Evolutionary conservation across 2,113 vertebrate genomes (phyloP).

Genomic region (Centropristis striata): DNA sequence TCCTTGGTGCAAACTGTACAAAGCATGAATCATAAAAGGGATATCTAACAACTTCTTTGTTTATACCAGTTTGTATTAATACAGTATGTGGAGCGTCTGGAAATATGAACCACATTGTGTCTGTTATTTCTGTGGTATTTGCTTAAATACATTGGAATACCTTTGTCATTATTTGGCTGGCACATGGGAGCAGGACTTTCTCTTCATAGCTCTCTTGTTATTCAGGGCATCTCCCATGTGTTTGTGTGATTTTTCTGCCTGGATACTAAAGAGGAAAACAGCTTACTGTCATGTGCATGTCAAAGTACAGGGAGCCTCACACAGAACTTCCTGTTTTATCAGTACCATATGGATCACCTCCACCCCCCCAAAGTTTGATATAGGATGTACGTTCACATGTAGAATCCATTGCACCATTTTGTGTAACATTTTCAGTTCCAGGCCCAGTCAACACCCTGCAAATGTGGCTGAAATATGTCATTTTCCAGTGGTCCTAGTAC

Average conservation of each 20-base stretch:
- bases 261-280: conserved; percentile 37
- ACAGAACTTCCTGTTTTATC: conserved; percentile 48
- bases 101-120: conserved; percentile 51
- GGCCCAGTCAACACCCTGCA: not conserved
- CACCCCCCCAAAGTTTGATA: not conserved
- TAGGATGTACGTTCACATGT: not conserved
- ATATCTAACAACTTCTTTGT: conserved; percentile 48
- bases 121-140: conserved; percentile 40
- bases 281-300: not conserved
- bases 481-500: not conserved
- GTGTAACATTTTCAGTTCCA: conserved; percentile 3
- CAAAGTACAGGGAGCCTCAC: conserved; percentile 20
- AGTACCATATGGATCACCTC: conserved; percentile 22
- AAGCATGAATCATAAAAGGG: conserved; percentile 47
- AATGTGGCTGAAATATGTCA: conserved; percentile 1
- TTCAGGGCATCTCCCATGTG: not conserved
- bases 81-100: conserved; percentile 43
- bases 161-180: conserved; percentile 41
- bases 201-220: not conserved
- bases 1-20: conserved; percentile 23
- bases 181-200: not conserved
- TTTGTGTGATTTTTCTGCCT: conserved; percentile 18
- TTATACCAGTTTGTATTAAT: conserved; percentile 46
- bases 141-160: conserved; percentile 33
- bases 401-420: conserved; percentile 22